Base-by-base conservation (phyloP, 2,888 invertebrate species). In the Andrena haemorrhoa region DNA sequence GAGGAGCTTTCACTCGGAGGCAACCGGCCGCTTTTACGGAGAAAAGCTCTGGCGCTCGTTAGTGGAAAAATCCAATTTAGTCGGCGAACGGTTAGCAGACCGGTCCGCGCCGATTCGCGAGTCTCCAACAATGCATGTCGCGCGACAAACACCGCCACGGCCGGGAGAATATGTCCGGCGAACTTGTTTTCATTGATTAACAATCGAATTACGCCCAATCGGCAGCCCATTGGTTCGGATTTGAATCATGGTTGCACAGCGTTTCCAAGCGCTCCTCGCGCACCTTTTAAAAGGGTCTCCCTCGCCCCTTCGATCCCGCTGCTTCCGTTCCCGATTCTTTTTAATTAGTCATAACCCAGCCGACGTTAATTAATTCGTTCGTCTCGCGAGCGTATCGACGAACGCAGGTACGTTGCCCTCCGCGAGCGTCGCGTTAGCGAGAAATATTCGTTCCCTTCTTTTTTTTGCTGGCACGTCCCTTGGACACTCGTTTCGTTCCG, bases 51-150 rank as follows among this genome's bases (percentile, higher is more conserved):
- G 81, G 63, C 79, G 79, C 87, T 89, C 85, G 87, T 85, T 87
- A 88, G 84, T 74, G 82, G 82, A 86, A 88, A 90, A 89, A 89
- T 90, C 88, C 88, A 89, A 91, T 90, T 90, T 89, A 84, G 86
- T 83, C 82, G 75, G 79, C 71, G 83, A 85, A 80, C 83, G 69
- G 83, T 84, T 88, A 89, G 88, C 87, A 82, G 86, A 70, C 78
- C 63, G 74, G 53, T 73, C 71, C 49, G 23, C 33, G 63, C 56
- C 70, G 70, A 66, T 71, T 78, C 63, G 82, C 74, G 78, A 79
- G 79, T 66, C 47, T 64, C 79, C 65, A 68, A 76, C 70, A 75
- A 81, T 86, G 77, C 70, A 83, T 83, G 82, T 35, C 31, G 61
- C 56, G 47, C 56, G 69, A 47, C 51, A 64, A 71, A 75, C 76